phyloP scores from a whole-genome alignment of 2,888 invertebrate genomes.

The Acanthococcus lagerstroemiae region DNA sequence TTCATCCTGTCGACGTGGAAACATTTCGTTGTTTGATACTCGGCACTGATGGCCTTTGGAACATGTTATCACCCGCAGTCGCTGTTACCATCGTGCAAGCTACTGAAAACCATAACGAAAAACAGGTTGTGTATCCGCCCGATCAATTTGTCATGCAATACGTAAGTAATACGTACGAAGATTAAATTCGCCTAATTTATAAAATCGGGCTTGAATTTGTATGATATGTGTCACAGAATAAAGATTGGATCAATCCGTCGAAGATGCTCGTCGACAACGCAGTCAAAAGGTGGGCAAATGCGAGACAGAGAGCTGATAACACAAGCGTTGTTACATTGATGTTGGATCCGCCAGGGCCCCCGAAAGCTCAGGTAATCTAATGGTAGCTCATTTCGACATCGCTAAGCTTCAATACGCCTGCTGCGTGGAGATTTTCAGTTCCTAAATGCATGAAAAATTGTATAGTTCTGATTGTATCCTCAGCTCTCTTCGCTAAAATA shows the following conservation, averaged over 20 bases:
- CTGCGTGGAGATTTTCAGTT: not conserved
- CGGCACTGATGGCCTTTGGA: slow-evolving; percentile 95
- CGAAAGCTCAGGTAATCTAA: slow-evolving; percentile 40
- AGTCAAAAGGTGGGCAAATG: slow-evolving; percentile 70
- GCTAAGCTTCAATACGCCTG: too few relatives aligned
- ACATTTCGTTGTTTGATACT: slow-evolving; percentile 72
- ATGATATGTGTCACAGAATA: slow-evolving; percentile 24
- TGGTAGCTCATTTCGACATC: not conserved
- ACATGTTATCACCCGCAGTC: slow-evolving; percentile 76
- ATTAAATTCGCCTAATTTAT: not conserved
- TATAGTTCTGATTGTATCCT: too few relatives aligned
- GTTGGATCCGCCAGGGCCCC: slow-evolving; percentile 79
- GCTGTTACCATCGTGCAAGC: slow-evolving; percentile 76
- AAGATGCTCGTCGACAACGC: slow-evolving; percentile 77
- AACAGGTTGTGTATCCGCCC: slow-evolving; percentile 43
- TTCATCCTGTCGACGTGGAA: slow-evolving; percentile 65
- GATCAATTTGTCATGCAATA: slow-evolving; percentile 38
- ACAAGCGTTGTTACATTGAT: slow-evolving; percentile 88
- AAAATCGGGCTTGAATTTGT: not conserved
- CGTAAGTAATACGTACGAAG: slow-evolving; percentile 22
- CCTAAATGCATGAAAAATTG: too few relatives aligned
- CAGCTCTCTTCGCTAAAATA: too few relatives aligned
- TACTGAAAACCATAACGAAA: slow-evolving; percentile 70
- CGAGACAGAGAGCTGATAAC: slow-evolving; percentile 88
- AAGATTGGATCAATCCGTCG: slow-evolving; percentile 77